Percentiles rank a stretch among this genome's conserved stretches.
Evolutionary conservation across 2,888 invertebrate species (phyloP).

Genomic region (Phaonia tiefii): DNA sequence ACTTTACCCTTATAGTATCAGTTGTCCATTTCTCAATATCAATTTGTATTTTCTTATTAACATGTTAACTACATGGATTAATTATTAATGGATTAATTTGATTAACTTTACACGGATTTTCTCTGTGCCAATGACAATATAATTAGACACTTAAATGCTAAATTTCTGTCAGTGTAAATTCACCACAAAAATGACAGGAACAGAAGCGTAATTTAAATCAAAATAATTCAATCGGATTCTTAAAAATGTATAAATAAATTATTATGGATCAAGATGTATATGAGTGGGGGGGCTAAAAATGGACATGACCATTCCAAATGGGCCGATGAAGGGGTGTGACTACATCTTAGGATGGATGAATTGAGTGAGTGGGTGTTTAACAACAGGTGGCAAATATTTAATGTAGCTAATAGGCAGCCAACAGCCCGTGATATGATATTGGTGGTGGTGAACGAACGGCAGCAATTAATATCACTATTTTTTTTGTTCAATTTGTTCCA

Average conservation of each 20-base stretch:
- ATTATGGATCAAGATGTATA: neutral
- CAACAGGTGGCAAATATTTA: constrained; percentile 29
- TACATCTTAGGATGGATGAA: neutral
- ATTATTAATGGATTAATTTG: too few species aligned
- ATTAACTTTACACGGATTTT: too few species aligned
- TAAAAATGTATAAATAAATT: constrained; percentile 4
- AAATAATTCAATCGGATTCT: constrained; percentile 30
- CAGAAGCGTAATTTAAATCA: constrained; percentile 26
- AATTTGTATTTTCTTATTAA: too few species aligned
- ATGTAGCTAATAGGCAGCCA: too few species aligned
- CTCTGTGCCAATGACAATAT: too few species aligned
- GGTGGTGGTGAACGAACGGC: neutral
- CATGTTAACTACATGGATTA: too few species aligned
- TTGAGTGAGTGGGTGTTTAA: neutral
- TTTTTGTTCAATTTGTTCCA: too few species aligned
- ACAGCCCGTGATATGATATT: too few species aligned
- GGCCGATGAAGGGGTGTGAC: neutral
- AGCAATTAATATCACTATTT: neutral
- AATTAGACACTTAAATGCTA: too few species aligned
- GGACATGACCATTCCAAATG: neutral
- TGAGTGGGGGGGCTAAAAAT: neutral
- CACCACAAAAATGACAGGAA: neutral
- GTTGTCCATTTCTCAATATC: too few species aligned
- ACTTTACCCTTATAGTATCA: too few species aligned
- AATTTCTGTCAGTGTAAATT: constrained; percentile 1